These are phyloP conservation scores for Dusona sp. DNA, from an alignment of 2,888 invertebrate genomes.

Conservation along the genomic window DNA sequence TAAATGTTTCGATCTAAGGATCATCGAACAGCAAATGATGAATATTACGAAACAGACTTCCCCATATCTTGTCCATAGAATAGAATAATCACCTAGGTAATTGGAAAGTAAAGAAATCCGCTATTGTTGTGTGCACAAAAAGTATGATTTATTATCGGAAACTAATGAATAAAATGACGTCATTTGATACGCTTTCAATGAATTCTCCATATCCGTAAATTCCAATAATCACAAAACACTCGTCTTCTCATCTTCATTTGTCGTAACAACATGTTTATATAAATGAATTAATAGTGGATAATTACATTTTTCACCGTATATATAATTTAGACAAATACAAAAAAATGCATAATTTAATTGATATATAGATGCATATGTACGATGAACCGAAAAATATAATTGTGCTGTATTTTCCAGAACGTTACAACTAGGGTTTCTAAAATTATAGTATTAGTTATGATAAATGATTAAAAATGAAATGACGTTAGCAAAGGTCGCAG, in stretches of 20 bases:
- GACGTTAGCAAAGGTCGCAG: not conserved
- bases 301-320: not conserved
- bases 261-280: slow-evolving; percentile 4
- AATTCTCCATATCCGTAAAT: slow-evolving; percentile 10
- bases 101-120: not conserved
- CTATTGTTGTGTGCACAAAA: not conserved
- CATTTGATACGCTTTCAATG: not conserved
- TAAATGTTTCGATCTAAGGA: not conserved
- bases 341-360: not conserved
- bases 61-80: not conserved
- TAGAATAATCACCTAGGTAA: not conserved
- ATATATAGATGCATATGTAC: not conserved
- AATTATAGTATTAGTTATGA: not conserved
- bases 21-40: not conserved
- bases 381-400: not conserved
- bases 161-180: not conserved
- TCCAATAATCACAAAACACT: not conserved
- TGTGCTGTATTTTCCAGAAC: not conserved
- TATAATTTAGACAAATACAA: not conserved
- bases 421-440: not conserved
- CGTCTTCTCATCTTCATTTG: not conserved
- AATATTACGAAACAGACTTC: not conserved
- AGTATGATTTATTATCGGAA: not conserved
- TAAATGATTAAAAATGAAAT: not conserved
- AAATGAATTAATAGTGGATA: not conserved